A percentile compares a stretch with the other conserved stretches of the same genome.
phyloP scores from a whole-genome alignment of 2,888 invertebrate species.

The Acleris sparsana region DNA sequence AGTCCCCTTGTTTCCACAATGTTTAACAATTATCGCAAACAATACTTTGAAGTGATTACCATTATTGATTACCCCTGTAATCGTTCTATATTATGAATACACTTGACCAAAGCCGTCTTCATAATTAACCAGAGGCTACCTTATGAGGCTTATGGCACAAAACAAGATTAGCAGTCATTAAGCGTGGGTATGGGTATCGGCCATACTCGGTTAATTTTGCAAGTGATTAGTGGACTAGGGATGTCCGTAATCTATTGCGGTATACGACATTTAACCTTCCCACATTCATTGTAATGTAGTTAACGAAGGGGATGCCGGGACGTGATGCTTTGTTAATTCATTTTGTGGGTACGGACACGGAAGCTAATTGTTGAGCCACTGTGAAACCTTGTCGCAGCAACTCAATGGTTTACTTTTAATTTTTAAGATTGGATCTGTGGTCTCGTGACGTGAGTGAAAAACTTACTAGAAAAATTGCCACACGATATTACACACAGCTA shows the following conservation, averaged over 20 bases:
- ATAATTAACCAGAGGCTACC: slow-evolving; percentile 19
- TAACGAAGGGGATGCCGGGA: slow-evolving; percentile 19
- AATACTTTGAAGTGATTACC: too few relatives aligned
- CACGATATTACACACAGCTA: too few relatives aligned
- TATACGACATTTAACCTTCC: slow-evolving; percentile 32
- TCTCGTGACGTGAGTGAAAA: too few relatives aligned
- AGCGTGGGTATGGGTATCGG: slow-evolving; percentile 34
- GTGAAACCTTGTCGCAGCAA: neutral
- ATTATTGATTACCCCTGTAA: too few relatives aligned
- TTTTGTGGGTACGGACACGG: neutral
- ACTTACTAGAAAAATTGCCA: neutral
- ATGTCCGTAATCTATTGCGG: slow-evolving; percentile 33
- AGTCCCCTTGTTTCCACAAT: too few relatives aligned
- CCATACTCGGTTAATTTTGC: slow-evolving; percentile 32
- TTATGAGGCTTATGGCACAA: slow-evolving; percentile 33
- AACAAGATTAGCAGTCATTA: slow-evolving; percentile 33
- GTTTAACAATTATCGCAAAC: too few relatives aligned
- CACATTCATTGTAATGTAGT: slow-evolving; percentile 31
- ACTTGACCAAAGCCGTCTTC: slow-evolving; percentile 16
- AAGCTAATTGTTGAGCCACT: neutral
- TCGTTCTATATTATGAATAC: slow-evolving; percentile 17
- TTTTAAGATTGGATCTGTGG: too few relatives aligned
- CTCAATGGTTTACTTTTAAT: too few relatives aligned
- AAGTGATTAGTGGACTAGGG: slow-evolving; percentile 31
- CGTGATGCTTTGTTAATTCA: slow-evolving; percentile 16